Conservation (phyloP, 2,113 vertebrate genomes). For the Pycnonotus jocosus region DNA sequence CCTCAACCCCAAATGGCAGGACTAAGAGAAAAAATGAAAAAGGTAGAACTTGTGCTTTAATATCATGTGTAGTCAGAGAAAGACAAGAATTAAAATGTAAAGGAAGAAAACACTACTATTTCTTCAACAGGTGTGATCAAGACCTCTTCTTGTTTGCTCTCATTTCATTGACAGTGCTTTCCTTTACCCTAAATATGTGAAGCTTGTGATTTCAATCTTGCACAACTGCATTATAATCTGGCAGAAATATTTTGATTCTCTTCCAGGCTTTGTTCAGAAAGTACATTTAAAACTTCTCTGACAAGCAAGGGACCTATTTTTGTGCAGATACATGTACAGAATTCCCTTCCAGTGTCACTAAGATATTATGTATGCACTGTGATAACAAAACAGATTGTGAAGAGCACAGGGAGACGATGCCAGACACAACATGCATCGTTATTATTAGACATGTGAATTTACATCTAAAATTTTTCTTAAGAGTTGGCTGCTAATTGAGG, state of each 20-base stretch:
- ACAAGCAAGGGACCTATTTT: background rate
- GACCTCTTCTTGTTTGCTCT: accelerated
- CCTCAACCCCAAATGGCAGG: background rate
- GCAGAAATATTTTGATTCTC: background rate
- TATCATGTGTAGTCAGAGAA: background rate
- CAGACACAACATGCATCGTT: background rate
- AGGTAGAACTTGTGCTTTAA: background rate
- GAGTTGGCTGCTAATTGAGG: background rate
- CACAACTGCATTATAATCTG: background rate
- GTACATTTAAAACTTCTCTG: background rate
- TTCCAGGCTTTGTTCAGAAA: background rate
- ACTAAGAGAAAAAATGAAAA: background rate
- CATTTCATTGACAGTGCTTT: background rate
- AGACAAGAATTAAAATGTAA: background rate
- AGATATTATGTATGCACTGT: background rate
- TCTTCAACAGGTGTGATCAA: background rate
- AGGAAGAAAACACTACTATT: background rate
- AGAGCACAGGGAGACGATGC: background rate
- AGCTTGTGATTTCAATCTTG: background rate
- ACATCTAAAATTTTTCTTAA: background rate
- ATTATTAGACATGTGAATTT: background rate
- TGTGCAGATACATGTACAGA: background rate
- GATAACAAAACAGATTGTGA: background rate
- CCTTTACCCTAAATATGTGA: background rate
- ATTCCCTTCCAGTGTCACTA: background rate